Evolutionary conservation across 1,140 invertebrate genomes (phyloP), one percentile per base, ranked within the genome.

Genomic region (Dendroctonus valens): DNA sequence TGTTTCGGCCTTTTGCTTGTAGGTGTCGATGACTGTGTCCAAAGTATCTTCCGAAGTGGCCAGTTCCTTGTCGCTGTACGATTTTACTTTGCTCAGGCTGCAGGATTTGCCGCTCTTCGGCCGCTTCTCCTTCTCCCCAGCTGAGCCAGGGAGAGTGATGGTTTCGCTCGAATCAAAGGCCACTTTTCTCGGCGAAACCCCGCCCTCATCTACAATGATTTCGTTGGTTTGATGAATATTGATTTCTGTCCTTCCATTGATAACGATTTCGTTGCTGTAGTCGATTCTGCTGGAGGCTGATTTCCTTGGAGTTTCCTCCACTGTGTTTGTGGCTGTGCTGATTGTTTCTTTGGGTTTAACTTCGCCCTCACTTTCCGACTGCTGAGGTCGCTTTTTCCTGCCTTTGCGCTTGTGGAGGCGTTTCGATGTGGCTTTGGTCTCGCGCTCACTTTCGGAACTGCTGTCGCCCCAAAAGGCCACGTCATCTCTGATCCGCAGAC

Each of bases 401-500:
- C 65, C 11, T 42, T 72, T 75, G 48, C 70, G 72, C 51, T 59
- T 71, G 12, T 71, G 66, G 0, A 65, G 51, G 51, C 70, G 72
- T 44, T 61, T 69, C 65, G 37, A 65, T 70, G 8, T n/a, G n/a
- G n/a, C 64, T 69, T 8, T 49, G 51, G 15, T 50, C 48, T 48
- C 63, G 67, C 0, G 51, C 57, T 77, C 75, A 39, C 74, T 76
- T 41, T 76, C 73, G 0, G 72, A 70, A 59, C 69, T 75, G 7
- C 68, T 70, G 15, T 70, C 75, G 5, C 73, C 71, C 70, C 71
- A 74, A 53, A 77, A 71, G 0, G 73, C 75, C 0, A 74, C 69
- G 49, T 77, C 75, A 48, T 77, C 74, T 38, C 74, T 55, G 6
- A 76, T 75, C 41, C 75, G 74, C 8, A 77, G 55, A 55, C 67